These are phyloP conservation scores for Cotesia vestalis DNA, from an alignment of 1,140 invertebrate species.

Conservation along the genomic window DNA sequence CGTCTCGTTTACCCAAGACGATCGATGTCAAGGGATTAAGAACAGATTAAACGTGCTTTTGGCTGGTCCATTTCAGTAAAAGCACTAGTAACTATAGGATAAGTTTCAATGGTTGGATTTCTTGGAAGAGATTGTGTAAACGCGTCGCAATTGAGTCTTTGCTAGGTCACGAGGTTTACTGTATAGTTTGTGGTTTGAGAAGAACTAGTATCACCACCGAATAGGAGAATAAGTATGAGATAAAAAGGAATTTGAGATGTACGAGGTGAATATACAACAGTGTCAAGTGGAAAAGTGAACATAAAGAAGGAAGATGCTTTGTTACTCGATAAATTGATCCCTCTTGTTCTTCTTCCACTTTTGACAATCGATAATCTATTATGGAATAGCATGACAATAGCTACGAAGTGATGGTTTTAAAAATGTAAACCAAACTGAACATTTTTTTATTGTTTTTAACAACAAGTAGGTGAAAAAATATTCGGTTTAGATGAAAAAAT, in stretches of 20 bases:
- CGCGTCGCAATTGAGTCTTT: slow-evolving; percentile 13
- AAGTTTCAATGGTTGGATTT: slow-evolving; percentile 29
- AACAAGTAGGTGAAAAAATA: neutral
- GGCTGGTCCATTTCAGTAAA: slow-evolving; percentile 21
- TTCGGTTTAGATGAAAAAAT: neutral
- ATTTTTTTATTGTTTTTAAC: neutral
- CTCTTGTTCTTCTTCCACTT: slow-evolving; percentile 11
- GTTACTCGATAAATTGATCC: slow-evolving; percentile 1
- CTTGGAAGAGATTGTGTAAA: slow-evolving; percentile 22
- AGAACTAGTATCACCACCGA: neutral
- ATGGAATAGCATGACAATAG: neutral
- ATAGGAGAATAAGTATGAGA: slow-evolving; percentile 1
- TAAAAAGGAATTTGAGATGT: slow-evolving; percentile 10
- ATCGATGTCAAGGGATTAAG: slow-evolving; percentile 38
- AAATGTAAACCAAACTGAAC: neutral
- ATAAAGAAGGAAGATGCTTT: neutral
- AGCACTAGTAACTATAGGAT: neutral
- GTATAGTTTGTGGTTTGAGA: neutral
- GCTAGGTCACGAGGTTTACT: slow-evolving; percentile 27
- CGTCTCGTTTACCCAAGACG: slow-evolving; percentile 28
- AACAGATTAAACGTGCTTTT: slow-evolving; percentile 26
- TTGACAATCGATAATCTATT: slow-evolving; percentile 17
- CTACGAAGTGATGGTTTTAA: neutral
- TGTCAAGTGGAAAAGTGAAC: slow-evolving; percentile 7
- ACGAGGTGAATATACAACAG: neutral